Evolutionary conservation across 2,113 vertebrate species (phyloP).

Genomic region (Megaptera novaeangliae): DNA sequence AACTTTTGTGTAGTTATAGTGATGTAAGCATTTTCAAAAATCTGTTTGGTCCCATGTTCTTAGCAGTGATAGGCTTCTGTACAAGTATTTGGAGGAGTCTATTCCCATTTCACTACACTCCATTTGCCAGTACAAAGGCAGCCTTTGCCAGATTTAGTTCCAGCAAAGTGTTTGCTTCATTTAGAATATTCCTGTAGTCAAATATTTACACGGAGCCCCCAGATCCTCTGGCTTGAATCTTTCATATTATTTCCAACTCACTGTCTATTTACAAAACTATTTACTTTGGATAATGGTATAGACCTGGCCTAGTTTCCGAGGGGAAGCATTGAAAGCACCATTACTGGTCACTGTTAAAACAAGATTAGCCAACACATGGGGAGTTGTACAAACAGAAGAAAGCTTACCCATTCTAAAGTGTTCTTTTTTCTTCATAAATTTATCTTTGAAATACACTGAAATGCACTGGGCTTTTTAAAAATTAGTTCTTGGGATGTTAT

Average conservation of each 20-base stretch:
- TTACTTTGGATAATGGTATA: background rate
- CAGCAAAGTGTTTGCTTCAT: background rate
- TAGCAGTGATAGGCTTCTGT: background rate
- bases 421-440: conserved; percentile 37
- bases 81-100: background rate
- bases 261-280: background rate
- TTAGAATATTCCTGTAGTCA: conserved; percentile 18
- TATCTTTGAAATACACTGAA: conserved; percentile 39
- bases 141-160: background rate
- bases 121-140: background rate
- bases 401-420: background rate
- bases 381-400: conserved; percentile 40
- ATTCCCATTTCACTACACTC: background rate
- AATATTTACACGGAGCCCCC: background rate
- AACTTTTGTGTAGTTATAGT: background rate
- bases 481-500: conserved; percentile 6
- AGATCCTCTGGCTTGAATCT: background rate
- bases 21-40: background rate
- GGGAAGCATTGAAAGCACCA: background rate
- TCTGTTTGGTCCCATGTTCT: background rate
- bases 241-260: background rate
- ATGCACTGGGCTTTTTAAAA: background rate
- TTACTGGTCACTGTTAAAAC: conserved; percentile 42
- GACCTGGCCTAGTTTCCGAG: background rate
- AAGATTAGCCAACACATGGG: conserved; percentile 37